Evolutionary conservation across 1,140 invertebrate genomes (phyloP), one percentile per base, ranked within the genome.

Genomic region (Drosophila dunni): DNA sequence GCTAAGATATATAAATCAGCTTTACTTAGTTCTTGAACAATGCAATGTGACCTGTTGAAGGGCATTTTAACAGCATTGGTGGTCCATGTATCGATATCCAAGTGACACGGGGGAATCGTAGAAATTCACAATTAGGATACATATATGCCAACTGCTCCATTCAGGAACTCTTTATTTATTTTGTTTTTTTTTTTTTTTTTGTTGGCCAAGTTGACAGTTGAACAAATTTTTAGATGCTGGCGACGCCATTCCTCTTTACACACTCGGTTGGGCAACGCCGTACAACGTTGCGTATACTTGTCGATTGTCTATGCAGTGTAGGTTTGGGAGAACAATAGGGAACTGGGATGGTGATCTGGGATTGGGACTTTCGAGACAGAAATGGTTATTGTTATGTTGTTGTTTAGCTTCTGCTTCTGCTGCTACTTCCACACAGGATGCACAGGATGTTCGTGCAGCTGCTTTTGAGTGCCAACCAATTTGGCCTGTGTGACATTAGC

Each of bases 361-460:
- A 33, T 60, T 69, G 51, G 51, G 46, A 65, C 17, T 66, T 61
- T 57, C 24, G 61, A 44, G 79, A 50, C 65, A 67, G 82, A 73
- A 86, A 82, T 79, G 76, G 79, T 83, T 86, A 86, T 86, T 86
- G 83, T 88, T 86, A 83, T 86, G 76, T 83, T 86, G 76, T 79
- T 78, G 66, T 48, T 70, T 48, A 67, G 68, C 74, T 48, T 73
- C 64, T 38, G 33, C 34, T 40, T 29, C 24, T 29, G 24, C 24
- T 29, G 3, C 24, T 29, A 29, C 34, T 40, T 56, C 53, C 53
- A 42, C 62, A 81, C 78, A 76, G 82, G 67, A 75, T 75, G 72
- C 72, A 70, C 67, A 64, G 60, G 72, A 75, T 86, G 71, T 88
- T 70, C 66, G 76, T 65, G 60, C 83, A 86, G 83, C 84, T 88